Conservation (phyloP, 2,888 invertebrate genomes). For the Dorcus hopei region DNA sequence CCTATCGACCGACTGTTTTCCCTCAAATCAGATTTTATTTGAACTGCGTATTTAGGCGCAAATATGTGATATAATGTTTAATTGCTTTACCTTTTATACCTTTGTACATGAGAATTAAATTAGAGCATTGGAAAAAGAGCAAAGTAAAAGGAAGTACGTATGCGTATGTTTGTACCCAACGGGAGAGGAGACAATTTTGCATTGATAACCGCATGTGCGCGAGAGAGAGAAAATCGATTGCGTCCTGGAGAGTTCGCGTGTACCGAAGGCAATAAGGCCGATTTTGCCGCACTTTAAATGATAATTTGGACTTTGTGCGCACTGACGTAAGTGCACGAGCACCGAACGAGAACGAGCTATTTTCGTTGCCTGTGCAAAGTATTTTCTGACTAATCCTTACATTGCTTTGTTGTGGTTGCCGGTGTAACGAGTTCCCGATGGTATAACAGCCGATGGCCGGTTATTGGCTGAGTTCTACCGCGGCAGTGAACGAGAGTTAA, state of each 20-base stretch:
- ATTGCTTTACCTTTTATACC: no score
- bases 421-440: slow-evolving; percentile 41
- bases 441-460: slow-evolving; percentile 15
- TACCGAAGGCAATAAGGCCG: slow-evolving; percentile 21
- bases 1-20: no score
- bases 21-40: no score
- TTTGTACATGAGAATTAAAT: no score
- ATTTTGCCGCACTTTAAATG: neutral
- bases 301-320: slow-evolving; percentile 5
- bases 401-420: slow-evolving; percentile 6
- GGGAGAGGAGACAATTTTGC: neutral
- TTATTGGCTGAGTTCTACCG: slow-evolving; percentile 8
- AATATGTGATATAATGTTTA: no score
- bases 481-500: slow-evolving; percentile 36
- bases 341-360: slow-evolving; percentile 7
- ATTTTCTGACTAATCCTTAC: slow-evolving; percentile 21
- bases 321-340: slow-evolving; percentile 14
- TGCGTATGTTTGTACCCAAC: no score
- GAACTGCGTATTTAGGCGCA: no score
- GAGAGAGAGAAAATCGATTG: slow-evolving; percentile 15
- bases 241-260: slow-evolving; percentile 19
- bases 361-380: neutral
- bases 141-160: no score
- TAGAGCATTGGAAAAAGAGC: no score
- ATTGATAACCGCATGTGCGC: slow-evolving; percentile 10